Base-by-base conservation (phyloP, 2,888 invertebrate genomes). In the Nemotelus pantherinus region DNA sequence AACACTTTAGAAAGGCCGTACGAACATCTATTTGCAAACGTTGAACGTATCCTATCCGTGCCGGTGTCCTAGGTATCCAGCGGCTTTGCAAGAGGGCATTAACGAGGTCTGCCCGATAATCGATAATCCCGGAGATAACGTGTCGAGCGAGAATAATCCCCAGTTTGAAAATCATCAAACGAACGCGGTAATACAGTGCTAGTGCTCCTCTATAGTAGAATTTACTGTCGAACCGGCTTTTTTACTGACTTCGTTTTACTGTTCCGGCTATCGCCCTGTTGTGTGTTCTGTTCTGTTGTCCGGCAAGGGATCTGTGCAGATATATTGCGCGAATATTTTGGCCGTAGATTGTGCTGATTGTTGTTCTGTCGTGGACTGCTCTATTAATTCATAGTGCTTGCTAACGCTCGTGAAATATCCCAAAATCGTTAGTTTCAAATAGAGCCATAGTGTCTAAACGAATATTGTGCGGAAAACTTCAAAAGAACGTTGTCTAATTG, bases 401-500 rank as follows among this genome's bases (percentile, higher is more conserved):
- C 25, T 50, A 70, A 53, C 39, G 53, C 55, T 47, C 65, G 65
- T 45, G 47, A 65, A 45, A n/a, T 9, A 50, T 3, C 7, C 10
- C 44, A n/a, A 47, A 47, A 10, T n/a, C 65, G 65, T 10, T 25
- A 41, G 41, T 10, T 25, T 25, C 25, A 25, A 25, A 25, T 25
- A 25, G 25, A 25, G 25, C 25, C 1, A 25, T 25, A 25, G 25
- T 25, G 25, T 25, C 25, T 25, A 25, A 25, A 25, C 25, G 25
- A 25, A 25, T 25, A 25, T 25, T 25, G 25, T 65, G 65, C 43
- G 6, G 65, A 9, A 6, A 6, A 65, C 47, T 45, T 7, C 10
- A 25, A 25, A 25, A 25, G 25, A 25, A 45, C 65, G 65, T 47
- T 45, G 44, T 65, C 65, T 65, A 65, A 65, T 65, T 65, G 65